phyloP scores from a whole-genome alignment of 2,113 vertebrate genomes.

The Campylomormyrus numenius region DNA sequence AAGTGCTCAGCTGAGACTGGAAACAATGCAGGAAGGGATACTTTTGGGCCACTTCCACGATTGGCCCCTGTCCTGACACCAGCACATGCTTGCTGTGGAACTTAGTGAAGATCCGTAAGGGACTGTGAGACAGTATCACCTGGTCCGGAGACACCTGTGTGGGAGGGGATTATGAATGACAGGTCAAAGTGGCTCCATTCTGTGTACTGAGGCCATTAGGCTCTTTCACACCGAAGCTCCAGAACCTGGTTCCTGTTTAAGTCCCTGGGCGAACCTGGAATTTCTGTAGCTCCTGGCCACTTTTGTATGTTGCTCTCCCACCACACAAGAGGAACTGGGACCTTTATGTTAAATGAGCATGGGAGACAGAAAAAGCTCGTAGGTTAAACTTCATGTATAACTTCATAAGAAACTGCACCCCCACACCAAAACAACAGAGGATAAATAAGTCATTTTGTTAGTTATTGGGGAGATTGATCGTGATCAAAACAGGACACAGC shows the following conservation, averaged over 20 bases:
- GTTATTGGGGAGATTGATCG: background rate
- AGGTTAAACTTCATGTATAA: background rate
- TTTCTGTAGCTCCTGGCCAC: background rate
- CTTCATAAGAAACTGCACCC: background rate
- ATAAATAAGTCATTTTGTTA: background rate
- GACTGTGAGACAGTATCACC: conserved; percentile 89
- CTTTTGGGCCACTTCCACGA: conserved; percentile 76
- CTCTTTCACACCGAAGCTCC: background rate
- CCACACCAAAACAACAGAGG: background rate
- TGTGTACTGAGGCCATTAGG: background rate
- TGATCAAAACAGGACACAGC: background rate
- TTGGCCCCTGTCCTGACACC: conserved; percentile 82
- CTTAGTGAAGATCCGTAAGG: conserved; percentile 75
- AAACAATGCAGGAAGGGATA: conserved; percentile 68
- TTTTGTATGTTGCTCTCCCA: background rate
- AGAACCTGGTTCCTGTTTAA: background rate
- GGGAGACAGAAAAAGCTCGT: background rate
- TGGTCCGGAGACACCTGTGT: conserved; percentile 82
- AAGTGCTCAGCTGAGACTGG: background rate
- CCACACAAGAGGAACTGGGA: background rate
- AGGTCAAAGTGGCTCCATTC: background rate
- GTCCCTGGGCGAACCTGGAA: background rate
- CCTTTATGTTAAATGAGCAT: background rate
- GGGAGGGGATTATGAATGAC: background rate
- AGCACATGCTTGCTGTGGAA: conserved; percentile 77